Conservation (phyloP, 2,888 invertebrate genomes). For the Bruchidius siliquastri region DNA sequence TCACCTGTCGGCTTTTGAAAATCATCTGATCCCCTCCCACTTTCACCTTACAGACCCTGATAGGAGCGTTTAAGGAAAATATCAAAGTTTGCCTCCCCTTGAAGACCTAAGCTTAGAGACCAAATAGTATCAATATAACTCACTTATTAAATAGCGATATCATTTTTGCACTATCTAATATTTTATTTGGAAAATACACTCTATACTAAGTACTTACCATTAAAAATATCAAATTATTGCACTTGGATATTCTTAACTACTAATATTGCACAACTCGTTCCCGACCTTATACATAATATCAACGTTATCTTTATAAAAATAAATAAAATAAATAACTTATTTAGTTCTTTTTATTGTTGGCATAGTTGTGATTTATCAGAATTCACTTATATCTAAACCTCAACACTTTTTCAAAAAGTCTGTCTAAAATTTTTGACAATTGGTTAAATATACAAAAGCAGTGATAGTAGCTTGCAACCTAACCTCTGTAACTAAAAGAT, state of each 20-base stretch:
- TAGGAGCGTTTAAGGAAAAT: too few species aligned
- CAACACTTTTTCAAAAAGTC: too few species aligned
- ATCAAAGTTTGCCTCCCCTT: too few species aligned
- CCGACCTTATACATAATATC: constrained; percentile 1
- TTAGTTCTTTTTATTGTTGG: not conserved
- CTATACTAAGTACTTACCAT: constrained; percentile 3
- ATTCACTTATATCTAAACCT: not conserved
- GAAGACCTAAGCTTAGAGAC: too few species aligned
- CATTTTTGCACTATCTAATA: not conserved
- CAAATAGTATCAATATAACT: too few species aligned
- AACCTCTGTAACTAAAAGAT: too few species aligned
- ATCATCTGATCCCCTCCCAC: too few species aligned
- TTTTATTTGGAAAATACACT: not conserved
- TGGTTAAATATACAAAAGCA: too few species aligned
- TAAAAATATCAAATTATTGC: constrained; percentile 9
- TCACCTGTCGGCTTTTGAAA: too few species aligned
- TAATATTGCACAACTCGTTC: constrained; percentile 8
- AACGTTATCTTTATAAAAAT: not conserved
- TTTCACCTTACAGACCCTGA: too few species aligned
- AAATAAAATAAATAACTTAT: constrained; percentile 3
- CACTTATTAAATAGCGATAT: not conserved
- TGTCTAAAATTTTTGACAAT: too few species aligned
- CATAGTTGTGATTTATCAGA: not conserved
- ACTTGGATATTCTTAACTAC: constrained; percentile 10
- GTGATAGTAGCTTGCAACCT: too few species aligned